Base-by-base conservation (phyloP, 2,888 invertebrate genomes). In the Drosophila lutescens region DNA sequence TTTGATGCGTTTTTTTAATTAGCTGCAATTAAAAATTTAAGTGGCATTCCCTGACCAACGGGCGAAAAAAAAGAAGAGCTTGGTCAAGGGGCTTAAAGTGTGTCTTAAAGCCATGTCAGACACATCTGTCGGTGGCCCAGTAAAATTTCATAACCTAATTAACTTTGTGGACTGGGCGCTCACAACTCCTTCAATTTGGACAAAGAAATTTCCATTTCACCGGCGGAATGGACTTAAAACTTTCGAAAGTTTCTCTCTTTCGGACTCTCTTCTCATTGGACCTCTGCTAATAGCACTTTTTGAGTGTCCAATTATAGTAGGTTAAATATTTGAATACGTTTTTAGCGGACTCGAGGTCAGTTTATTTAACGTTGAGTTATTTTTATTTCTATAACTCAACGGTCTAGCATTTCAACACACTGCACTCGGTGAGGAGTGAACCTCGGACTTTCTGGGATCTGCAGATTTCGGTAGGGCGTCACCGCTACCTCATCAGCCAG, bases 271-370 rank as follows among this genome's bases (percentile, higher is more conserved):
- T 32, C n/a, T 40, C 30, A 36, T 30, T 41, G 62, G 56, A 61
- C 38, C 49, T 32, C 47, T 34, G 61, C 68, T 76, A 72, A 78
- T 76, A 76, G 67, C 68, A 70, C 50, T 65, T 86, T 80, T 68
- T 47, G 66, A 57, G 75, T 78, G 84, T 75, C 61, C 77, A 79
- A 78, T 84, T 86, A 76, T 73, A 70, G 63, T 66, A 44, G 50
- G 43, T 80, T 78, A 68, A 86, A 86, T 83, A 86, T 83, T 83
- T 78, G n/a, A n/a, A n/a, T n/a, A n/a, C n/a, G n/a, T n/a, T n/a
- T n/a, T n/a, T n/a, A n/a, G n/a, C n/a, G n/a, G n/a, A n/a, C n/a
- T n/a, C n/a, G n/a, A n/a, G n/a, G n/a, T n/a, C n/a, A n/a, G n/a
- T n/a, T n/a, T n/a, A n/a, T n/a, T n/a, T n/a, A n/a, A n/a, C n/a